Conservation (phyloP, 2,797 vertebrate genomes). For the Poecilia velifera region DNA sequence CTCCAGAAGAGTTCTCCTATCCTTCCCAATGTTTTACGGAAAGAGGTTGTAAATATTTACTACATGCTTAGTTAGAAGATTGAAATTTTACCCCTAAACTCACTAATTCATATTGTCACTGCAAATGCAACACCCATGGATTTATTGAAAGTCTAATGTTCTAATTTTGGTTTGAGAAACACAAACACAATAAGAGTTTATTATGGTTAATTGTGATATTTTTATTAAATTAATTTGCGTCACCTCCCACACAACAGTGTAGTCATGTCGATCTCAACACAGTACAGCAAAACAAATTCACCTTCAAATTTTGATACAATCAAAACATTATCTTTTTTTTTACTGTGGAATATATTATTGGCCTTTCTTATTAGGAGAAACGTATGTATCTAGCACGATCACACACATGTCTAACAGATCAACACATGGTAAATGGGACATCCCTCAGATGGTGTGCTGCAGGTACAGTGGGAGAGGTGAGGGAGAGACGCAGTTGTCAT, state of each 20-base stretch:
- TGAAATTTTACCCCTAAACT: neutral
- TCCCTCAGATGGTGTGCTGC: slow-evolving; percentile 67
- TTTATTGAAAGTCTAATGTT: neutral
- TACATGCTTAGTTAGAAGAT: neutral
- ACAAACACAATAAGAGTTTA: slow-evolving; percentile 17
- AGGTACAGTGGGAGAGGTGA: slow-evolving; percentile 78
- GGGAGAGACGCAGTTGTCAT: slow-evolving; percentile 78
- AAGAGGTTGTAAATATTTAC: neutral
- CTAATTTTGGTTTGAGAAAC: neutral
- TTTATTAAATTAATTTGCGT: slow-evolving; percentile 49
- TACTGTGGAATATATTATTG: neutral
- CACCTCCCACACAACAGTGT: slow-evolving; percentile 3
- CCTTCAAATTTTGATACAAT: slow-evolving; percentile 1
- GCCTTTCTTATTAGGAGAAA: neutral
- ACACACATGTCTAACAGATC: neutral
- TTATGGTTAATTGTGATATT: slow-evolving; percentile 12
- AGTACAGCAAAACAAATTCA: neutral
- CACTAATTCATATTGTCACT: neutral
- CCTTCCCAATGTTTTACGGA: neutral
- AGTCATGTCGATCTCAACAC: slow-evolving; percentile 10
- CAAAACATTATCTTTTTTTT: neutral
- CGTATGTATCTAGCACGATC: neutral
- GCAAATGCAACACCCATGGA: neutral
- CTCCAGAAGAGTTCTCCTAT: slow-evolving; percentile 1
- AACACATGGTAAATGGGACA: neutral